phyloP scores from a whole-genome alignment of 2,113 vertebrate species.

The Tapirus terrestris region DNA sequence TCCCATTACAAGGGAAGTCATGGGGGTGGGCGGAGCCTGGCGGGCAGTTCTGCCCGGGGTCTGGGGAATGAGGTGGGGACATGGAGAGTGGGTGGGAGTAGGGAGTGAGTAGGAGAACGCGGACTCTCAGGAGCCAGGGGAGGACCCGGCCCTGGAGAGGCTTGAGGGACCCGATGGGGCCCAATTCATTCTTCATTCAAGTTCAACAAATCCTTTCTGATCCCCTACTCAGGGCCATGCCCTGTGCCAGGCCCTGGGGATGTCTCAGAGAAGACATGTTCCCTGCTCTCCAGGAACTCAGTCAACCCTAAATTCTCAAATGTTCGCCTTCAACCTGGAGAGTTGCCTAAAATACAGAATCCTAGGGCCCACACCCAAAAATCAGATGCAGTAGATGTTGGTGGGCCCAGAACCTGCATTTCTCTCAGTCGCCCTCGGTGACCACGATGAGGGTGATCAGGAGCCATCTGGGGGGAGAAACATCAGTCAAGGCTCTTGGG shows the following conservation, averaged over 20 bases:
- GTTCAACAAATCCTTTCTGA: neutral
- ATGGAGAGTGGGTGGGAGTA: neutral
- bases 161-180: fast-evolving
- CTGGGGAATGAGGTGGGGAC: fast-evolving
- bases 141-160: neutral
- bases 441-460: neutral
- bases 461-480: neutral
- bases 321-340: neutral
- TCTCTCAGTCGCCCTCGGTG: neutral
- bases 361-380: neutral
- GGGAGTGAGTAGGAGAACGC: neutral
- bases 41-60: neutral
- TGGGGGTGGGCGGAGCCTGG: neutral
- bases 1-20: neutral
- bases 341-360: neutral
- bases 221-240: neutral
- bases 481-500: neutral
- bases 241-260: neutral
- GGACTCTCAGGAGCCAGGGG: neutral
- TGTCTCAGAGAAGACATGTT: neutral
- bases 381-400: neutral
- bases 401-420: neutral
- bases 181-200: neutral
- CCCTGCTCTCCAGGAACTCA: neutral
- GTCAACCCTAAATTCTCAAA: neutral